These are phyloP conservation scores for Mercenaria mercenaria DNA, from an alignment of 1,140 invertebrate species.

Conservation along the genomic window DNA sequence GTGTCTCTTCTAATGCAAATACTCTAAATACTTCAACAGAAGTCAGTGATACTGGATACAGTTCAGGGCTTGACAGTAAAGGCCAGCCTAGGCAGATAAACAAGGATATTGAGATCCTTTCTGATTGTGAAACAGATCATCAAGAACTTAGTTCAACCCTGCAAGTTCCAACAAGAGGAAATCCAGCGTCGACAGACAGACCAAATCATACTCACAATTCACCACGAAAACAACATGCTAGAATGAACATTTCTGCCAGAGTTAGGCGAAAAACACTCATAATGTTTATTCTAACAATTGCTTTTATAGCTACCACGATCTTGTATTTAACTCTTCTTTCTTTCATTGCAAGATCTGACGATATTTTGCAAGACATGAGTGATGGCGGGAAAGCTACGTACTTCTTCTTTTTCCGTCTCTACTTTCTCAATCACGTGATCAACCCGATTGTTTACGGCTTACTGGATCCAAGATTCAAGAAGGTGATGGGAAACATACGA, in stretches of 20 bases:
- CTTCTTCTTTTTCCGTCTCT: constrained; percentile 54
- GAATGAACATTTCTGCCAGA: neutral
- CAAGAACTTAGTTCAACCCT: neutral
- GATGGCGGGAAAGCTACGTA: neutral
- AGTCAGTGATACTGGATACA: neutral
- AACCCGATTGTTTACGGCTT: constrained; percentile 49
- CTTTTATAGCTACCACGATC: constrained; percentile 48
- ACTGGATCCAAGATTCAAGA: constrained; percentile 40
- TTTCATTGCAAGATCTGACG: constrained; percentile 41
- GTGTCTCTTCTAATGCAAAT: neutral
- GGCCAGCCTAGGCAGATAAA: neutral
- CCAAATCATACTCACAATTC: neutral
- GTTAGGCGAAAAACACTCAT: constrained; percentile 46
- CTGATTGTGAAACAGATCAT: neutral
- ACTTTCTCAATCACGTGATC: constrained; percentile 59
- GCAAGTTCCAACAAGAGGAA: neutral
- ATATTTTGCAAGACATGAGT: constrained; percentile 41
- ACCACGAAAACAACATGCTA: neutral
- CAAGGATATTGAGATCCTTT: neutral
- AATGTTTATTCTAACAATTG: constrained; percentile 44
- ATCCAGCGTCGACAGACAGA: neutral
- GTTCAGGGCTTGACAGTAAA: neutral
- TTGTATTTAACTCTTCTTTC: constrained; percentile 51
- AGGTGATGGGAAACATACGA: neutral
- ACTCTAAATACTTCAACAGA: neutral